Evolutionary conservation across 2,113 vertebrate species (phyloP).

Genomic region (Sialia sialis): DNA sequence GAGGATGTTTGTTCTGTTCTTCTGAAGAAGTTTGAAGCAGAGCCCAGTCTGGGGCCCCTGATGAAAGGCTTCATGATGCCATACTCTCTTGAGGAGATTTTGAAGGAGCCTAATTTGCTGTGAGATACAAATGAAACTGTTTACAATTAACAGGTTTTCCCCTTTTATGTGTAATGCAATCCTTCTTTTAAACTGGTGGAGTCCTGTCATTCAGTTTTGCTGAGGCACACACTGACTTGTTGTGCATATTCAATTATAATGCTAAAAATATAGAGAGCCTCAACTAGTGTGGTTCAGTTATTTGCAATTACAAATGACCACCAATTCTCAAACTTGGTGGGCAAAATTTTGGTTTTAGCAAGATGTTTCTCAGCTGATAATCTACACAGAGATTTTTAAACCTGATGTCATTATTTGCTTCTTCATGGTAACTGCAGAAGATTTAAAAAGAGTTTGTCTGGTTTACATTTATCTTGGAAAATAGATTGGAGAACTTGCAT

Average conservation of each 20-base stretch:
- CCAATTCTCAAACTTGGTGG: neutral
- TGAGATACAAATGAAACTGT: neutral
- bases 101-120: neutral
- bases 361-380: neutral
- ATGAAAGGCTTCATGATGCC: slow-evolving; percentile 32
- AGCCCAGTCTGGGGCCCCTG: slow-evolving; percentile 16
- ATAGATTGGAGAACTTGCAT: neutral
- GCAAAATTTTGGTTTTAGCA: neutral
- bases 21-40: slow-evolving; percentile 43
- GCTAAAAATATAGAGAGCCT: neutral
- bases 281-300: neutral
- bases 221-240: neutral
- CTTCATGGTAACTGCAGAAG: neutral
- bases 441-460: neutral
- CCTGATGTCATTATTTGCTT: neutral
- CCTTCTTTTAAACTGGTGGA: neutral
- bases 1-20: slow-evolving; percentile 59
- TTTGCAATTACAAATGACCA: neutral
- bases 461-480: neutral
- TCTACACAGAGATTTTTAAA: neutral
- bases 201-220: neutral
- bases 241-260: neutral
- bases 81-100: slow-evolving; percentile 13
- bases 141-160: neutral
- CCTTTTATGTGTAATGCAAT: neutral